A percentile compares a stretch with the other conserved stretches of the same genome.
These are phyloP conservation scores for Meteorus colon DNA, from an alignment of 2,888 invertebrate genomes.

Conservation along the genomic window DNA sequence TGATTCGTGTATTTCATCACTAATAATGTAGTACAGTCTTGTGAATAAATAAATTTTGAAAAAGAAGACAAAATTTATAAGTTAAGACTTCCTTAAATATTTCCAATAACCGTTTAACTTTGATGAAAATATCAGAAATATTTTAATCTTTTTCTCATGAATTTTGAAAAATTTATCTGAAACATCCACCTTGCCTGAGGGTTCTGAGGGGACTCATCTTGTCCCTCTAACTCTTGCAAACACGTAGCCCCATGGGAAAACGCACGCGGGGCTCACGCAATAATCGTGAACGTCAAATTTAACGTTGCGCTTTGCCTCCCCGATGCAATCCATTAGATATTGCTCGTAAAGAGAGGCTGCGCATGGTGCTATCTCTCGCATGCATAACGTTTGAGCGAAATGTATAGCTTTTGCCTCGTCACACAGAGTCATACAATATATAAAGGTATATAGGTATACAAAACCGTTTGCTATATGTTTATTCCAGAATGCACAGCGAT, in stretches of 20 bases:
- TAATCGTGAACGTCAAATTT: slow-evolving; percentile 74
- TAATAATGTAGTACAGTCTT: background rate
- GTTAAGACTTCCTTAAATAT: no score
- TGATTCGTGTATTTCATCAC: slow-evolving; percentile 52
- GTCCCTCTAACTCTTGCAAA: background rate
- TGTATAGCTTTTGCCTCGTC: slow-evolving; percentile 29
- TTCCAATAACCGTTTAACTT: no score
- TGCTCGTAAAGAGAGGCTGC: slow-evolving; percentile 69
- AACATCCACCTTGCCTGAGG: no score
- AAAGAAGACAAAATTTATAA: no score
- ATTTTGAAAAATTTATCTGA: no score
- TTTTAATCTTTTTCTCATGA: no score
- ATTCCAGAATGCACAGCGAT: background rate
- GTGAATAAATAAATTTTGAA: no score
- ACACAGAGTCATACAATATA: background rate
- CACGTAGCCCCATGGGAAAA: slow-evolving; percentile 37
- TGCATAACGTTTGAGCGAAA: slow-evolving; percentile 49
- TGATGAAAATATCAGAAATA: no score
- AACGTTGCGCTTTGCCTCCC: slow-evolving; percentile 65
- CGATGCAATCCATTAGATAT: slow-evolving; percentile 73
- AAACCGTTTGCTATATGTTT: background rate
- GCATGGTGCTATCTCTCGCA: slow-evolving; percentile 63
- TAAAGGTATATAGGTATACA: slow-evolving; percentile 5
- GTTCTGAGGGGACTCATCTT: no score
- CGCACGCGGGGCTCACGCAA: slow-evolving; percentile 55